phyloP scores from a whole-genome alignment of 2,797 vertebrate genomes.

The Mus spretus region DNA sequence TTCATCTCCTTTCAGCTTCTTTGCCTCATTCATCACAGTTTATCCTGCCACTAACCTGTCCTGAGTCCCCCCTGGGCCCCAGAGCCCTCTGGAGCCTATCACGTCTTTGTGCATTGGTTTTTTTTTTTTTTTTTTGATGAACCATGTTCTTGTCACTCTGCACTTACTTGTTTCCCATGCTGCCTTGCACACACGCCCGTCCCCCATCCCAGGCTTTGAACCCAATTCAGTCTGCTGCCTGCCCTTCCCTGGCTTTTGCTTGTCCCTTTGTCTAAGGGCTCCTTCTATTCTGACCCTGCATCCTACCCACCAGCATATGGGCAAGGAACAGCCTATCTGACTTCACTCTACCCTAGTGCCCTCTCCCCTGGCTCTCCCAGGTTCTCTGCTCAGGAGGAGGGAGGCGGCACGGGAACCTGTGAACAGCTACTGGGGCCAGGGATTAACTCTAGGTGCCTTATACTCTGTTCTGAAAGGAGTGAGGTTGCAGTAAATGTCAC shows the following conservation, averaged over 20 bases:
- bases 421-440: background rate
- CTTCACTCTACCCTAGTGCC: background rate
- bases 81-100: background rate
- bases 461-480: background rate
- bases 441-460: background rate
- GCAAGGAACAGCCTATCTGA: background rate
- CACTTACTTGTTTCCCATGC: background rate
- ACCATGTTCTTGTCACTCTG: background rate
- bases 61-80: background rate
- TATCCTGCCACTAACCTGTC: constrained; percentile 42
- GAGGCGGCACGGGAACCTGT: background rate
- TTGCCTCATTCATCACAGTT: constrained; percentile 8
- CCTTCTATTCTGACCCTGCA: background rate
- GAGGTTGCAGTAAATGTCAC: background rate
- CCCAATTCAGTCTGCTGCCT: background rate
- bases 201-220: background rate
- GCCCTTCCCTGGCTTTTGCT: background rate
- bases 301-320: background rate
- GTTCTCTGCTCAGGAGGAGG: background rate
- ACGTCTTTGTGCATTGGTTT: background rate
- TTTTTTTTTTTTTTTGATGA: background rate
- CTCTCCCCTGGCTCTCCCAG: background rate
- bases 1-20: constrained; percentile 10
- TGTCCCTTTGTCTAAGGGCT: background rate
- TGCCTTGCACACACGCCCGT: background rate